Evolutionary conservation across 2,113 vertebrate species (phyloP), one percentile per base, ranked within the genome.

Genomic region (Phalacrocorax brasilianus): DNA sequence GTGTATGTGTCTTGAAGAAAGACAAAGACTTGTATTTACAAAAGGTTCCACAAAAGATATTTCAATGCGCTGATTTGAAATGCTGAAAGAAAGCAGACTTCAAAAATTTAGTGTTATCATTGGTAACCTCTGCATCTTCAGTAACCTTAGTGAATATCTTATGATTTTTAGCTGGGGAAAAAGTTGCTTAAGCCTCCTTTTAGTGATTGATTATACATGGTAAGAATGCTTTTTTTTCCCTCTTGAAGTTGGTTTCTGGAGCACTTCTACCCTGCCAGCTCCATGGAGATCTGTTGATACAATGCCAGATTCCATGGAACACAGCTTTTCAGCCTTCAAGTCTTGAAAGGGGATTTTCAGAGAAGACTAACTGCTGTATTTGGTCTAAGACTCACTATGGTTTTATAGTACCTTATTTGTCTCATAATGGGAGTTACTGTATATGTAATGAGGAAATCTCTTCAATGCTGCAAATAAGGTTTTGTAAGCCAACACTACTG

Each of bases 201-300:
- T 79, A 53, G 35, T 56, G 30, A 75, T 78, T 87, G 61, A 56
- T 91, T 87, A 40, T 75, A 55, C 4, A 2, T 45, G 23, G n/a
- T 66, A 88, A 79, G 58, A 89, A 58, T 65, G 47, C 10, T 30
- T 44, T 65, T 61, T 65, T 61, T 30, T 15, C 8, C 6, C 17
- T 19, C 26, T 70, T 92, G 50, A 90, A 83, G n/a, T 72, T 92
- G 56, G 33, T 91, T 89, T 96, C 88, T 95, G 83, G 88, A 95
- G 80, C 76, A 27, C 73, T 95, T 91, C 65, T 68, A 3, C 53
- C 47, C 44, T 61, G 40, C 76, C 49, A 91, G 86, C 94, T 94
- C 96, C 94, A 91, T 94, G 95, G 96, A 97, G 95, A 94, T 93
- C 56, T 72, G 40, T 91, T 96, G 95, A 72, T 91, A 67, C 52